These are phyloP conservation scores for Synchiropus splendidus DNA, from an alignment of 2,113 vertebrate species.

Conservation along the genomic window DNA sequence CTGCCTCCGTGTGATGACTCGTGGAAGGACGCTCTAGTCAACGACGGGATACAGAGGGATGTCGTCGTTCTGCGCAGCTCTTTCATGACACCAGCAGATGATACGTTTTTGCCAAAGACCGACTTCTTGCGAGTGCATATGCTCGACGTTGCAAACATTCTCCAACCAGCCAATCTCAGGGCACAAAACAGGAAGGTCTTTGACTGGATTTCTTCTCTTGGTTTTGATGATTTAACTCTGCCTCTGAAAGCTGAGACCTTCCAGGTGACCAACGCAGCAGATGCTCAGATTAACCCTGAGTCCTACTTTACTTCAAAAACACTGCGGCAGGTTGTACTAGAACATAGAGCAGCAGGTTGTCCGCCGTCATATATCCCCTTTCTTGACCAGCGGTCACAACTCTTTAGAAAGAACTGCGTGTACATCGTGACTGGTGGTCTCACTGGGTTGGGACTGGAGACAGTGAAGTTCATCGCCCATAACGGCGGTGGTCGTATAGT, in stretches of 20 bases:
- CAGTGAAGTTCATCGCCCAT: slow-evolving; percentile 72
- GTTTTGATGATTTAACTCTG: slow-evolving; percentile 36
- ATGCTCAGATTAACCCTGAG: slow-evolving; percentile 10
- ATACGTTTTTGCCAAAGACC: slow-evolving; percentile 29
- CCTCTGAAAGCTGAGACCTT: slow-evolving; percentile 42
- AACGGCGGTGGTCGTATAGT: slow-evolving; percentile 70
- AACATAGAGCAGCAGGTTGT: slow-evolving; percentile 15
- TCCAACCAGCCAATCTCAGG: slow-evolving; percentile 68
- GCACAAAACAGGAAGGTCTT: slow-evolving; percentile 39
- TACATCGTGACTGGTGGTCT: slow-evolving; percentile 76
- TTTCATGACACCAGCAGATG: slow-evolving; percentile 24
- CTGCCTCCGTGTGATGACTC: slow-evolving; percentile 58
- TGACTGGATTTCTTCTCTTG: slow-evolving; percentile 65
- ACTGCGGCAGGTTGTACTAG: slow-evolving; percentile 56
- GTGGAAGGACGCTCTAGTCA: slow-evolving; percentile 30
- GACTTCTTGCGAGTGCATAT: slow-evolving; percentile 58
- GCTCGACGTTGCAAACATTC: slow-evolving; percentile 51
- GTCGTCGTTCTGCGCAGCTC: slow-evolving; percentile 63
- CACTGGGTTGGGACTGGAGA: slow-evolving; percentile 82
- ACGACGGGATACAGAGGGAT: slow-evolving; percentile 42
- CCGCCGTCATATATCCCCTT: slow-evolving; percentile 56
- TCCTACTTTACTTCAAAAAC: slow-evolving; percentile 67
- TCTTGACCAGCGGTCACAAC: slow-evolving; percentile 25
- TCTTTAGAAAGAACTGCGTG: slow-evolving; percentile 65
- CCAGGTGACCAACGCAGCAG: slow-evolving; percentile 16